Conservation (phyloP, 2,888 invertebrate genomes). For the Himalopsyche japonica region DNA sequence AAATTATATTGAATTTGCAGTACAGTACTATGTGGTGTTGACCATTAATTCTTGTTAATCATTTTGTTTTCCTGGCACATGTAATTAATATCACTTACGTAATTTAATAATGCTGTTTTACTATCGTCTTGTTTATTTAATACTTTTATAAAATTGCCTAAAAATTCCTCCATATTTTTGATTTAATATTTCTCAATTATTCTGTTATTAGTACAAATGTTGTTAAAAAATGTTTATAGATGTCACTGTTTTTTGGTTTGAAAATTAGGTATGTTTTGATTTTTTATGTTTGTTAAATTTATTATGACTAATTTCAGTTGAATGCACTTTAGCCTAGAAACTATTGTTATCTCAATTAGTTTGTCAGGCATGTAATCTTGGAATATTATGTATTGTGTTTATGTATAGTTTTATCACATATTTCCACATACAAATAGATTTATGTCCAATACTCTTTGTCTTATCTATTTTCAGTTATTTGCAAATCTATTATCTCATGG, state of each 20-base stretch:
- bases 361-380: neutral
- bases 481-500: no score
- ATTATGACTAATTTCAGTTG: neutral
- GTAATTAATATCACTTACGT: neutral
- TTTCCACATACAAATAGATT: neutral
- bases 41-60: no score
- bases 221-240: neutral
- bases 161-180: neutral
- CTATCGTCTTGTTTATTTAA: neutral
- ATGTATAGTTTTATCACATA: neutral
- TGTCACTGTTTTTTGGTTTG: neutral
- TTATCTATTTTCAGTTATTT: neutral
- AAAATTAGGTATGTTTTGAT: neutral
- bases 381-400: neutral
- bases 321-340: neutral
- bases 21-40: no score
- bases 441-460: neutral
- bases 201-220: no score
- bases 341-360: neutral
- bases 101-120: neutral
- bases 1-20: no score
- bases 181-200: neutral
- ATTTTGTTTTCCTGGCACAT: neutral
- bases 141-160: neutral
- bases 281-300: no score